Evolutionary conservation across 37 sponge, comb jelly and placozoan genomes (phyloP), one percentile per base, ranked within the genome.

Genomic region (Tethya wilhelma): DNA sequence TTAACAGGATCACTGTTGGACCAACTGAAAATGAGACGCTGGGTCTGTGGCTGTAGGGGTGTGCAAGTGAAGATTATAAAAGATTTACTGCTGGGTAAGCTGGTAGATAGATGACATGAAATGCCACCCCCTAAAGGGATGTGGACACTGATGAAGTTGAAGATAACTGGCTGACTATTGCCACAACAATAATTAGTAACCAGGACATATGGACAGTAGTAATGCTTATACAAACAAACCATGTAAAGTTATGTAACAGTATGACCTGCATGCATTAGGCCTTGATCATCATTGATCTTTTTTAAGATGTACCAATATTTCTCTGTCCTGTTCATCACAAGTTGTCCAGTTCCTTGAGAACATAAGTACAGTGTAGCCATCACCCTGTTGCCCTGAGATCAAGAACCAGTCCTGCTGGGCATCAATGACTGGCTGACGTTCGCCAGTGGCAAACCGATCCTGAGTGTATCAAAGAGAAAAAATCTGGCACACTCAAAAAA

Each of bases 311-410:
- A 77, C 60, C 63, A 36, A 4, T 25, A 77, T 64, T 7, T 64
- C 26, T 45, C 45, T 67, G 46, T 71, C 73, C n/a, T 22, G 4
- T 9, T 69, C 73, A 79, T 87, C 87, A 57, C 87, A 79, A 0
- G 79, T 86, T 29, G 33, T 65, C 12, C 45, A 68, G 39, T 71
- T 56, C 33, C 86, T 32, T 38, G 53, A 39, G 44, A 85, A 86
- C 67, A 71, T 59, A 40, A 86, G 59, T 5, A 57, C 53, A 42
- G 87, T 87, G 62, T 64, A 80, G 7, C 87, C 87, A 74, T 67
- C 69, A 14, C 67, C 70, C 25, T 79, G 71, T 22, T 56, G 55
- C 28, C 75, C 87, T 33, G 58, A 25, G 22, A 56, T 56, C 23
- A 87, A 46, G 30, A 65, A 56, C 80, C 78, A 78, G 66, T 86